Evolutionary conservation across 2,113 vertebrate genomes (phyloP).

Genomic region (Oncorhynchus masou): DNA sequence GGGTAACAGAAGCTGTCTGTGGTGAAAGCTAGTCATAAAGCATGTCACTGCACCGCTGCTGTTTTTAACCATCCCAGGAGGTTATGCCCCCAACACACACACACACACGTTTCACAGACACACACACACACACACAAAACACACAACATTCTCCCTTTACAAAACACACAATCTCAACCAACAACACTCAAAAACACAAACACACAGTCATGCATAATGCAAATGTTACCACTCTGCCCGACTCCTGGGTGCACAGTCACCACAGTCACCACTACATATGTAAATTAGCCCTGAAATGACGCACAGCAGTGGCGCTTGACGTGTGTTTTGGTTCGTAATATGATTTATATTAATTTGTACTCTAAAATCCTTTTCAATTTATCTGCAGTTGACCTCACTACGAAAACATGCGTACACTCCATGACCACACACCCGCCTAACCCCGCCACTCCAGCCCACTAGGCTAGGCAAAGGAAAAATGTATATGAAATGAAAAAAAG

Average conservation of each 20-base stretch:
- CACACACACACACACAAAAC: too few relatives aligned
- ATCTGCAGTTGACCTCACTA: not conserved
- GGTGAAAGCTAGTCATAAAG: slow-evolving; percentile 21
- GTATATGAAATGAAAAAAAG: not conserved
- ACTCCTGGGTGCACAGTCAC: too few relatives aligned
- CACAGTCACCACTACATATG: too few relatives aligned
- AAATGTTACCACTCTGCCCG: too few relatives aligned
- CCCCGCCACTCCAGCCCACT: too few relatives aligned
- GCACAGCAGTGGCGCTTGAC: not conserved
- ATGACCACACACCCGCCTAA: not conserved
- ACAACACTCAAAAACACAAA: too few relatives aligned
- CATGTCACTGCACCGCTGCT: slow-evolving; percentile 1
- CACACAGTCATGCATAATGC: too few relatives aligned
- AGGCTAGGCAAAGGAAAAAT: too few relatives aligned
- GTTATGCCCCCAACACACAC: slow-evolving; percentile 2
- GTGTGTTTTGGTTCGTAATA: not conserved
- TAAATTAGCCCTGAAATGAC: not conserved
- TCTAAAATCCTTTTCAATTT: not conserved
- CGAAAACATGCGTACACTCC: slow-evolving; percentile 1
- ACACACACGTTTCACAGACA: not conserved
- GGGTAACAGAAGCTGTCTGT: slow-evolving; percentile 17
- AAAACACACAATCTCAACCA: too few relatives aligned
- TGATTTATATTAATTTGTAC: slow-evolving; percentile 53
- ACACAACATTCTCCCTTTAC: too few relatives aligned
- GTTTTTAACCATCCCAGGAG: slow-evolving; percentile 9